Base-by-base conservation (phyloP, 1,140 invertebrate species). In the Drosophila nigrodunni region DNA sequence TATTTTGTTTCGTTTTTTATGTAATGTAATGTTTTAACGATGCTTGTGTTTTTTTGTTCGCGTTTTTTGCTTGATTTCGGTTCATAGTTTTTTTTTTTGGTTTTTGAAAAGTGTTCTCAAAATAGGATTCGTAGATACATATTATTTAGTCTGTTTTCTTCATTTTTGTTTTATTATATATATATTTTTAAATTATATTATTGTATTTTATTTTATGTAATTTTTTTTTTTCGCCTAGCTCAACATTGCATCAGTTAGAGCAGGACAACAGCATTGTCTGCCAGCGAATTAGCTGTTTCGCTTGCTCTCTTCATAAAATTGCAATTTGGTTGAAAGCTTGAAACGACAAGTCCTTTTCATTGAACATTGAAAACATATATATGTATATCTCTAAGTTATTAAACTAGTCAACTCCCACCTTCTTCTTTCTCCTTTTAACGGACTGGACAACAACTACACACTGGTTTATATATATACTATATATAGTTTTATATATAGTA, bases 261-360 rank as follows among this genome's bases (percentile, higher is more conserved):
- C 35, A 37, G 50, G 46, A 50, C 59, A 62, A 62, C 59, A 39
- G 35, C 59, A 62, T 47, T 47, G 34, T 61, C 50, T 49, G 46
- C 34, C 13, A 37, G 30, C 46, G 59, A 21, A 37, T 54, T 34
- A 35, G 50, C 50, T 54, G 50, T 54, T 37, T 54, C 50, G 50
- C 13, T 54, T 54, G 50, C 50, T 54, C 50, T 54, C 15, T 54
- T 54, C 50, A 54, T 54, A 54, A 54, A 34, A 34, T 54, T 54
- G 50, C 50, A 54, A 54, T 54, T 54, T 35, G n/a, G 50, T 54
- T 54, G 50, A 43, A 43, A 43, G 25, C 41, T 43, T 43, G 41
- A 43, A 43, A 43, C 41, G 41, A 43, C 13, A 55, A 39, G 55
- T 41, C 13, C 25, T 30, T 30, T 30, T 30, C 25, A 30, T 30